Evolutionary conservation across 2,113 vertebrate genomes (phyloP).

Genomic region (Zosterops japonicus): DNA sequence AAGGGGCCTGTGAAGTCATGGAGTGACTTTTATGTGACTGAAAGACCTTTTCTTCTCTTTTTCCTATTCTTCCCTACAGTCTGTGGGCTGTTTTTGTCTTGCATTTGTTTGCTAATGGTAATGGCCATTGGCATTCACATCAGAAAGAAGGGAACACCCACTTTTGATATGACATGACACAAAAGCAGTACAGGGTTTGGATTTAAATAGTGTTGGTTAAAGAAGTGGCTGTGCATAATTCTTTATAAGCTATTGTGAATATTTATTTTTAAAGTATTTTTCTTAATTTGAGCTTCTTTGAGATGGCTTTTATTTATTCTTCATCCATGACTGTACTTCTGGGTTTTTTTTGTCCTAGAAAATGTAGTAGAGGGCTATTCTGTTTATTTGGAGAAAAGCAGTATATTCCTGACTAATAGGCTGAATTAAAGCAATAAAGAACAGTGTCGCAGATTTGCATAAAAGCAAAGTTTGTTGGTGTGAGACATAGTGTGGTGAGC

Average conservation of each 20-base stretch:
- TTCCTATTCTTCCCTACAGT: not conserved
- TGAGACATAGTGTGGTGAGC: not conserved
- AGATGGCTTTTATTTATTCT: conserved; percentile 3
- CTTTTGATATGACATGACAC: not conserved
- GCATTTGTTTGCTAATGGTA: not conserved
- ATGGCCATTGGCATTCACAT: conserved; percentile 9
- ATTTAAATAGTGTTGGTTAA: conserved; percentile 9
- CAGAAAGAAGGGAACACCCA: not conserved
- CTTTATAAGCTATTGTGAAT: not conserved
- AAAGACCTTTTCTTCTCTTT: not conserved
- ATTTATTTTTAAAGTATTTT: conserved; percentile 10
- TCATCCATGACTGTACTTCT: not conserved
- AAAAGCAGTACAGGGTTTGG: not conserved
- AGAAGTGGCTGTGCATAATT: not conserved
- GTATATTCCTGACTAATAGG: not conserved
- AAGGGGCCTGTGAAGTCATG: not conserved
- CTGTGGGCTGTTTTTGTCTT: not conserved
- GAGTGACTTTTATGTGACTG: not conserved
- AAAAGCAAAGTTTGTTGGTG: conserved; percentile 19
- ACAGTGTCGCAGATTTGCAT: not conserved
- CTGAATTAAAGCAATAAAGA: conserved; percentile 1
- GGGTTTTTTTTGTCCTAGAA: not conserved
- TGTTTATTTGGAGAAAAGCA: not conserved
- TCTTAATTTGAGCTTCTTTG: conserved; percentile 8
- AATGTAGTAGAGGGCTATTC: conserved; percentile 30